Evolutionary conservation across 2,888 invertebrate genomes (phyloP), one percentile per base, ranked within the genome.

Genomic region (Athetis lepigone): DNA sequence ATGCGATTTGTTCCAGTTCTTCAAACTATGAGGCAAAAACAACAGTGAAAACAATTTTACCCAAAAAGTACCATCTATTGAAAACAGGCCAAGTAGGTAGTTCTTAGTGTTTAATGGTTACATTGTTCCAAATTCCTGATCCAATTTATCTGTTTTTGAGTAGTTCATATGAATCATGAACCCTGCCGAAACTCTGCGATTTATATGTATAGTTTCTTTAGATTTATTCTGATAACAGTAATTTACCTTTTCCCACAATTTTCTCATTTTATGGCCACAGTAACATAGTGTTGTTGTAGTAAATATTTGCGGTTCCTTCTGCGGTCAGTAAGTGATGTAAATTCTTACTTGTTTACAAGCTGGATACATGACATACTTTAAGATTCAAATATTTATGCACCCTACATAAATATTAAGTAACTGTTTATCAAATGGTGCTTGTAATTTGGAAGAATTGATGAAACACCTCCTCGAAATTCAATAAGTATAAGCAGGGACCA

Each of bases 271-370:
- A 39, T n/a, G 21, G 13, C 8, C 7, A 47, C 16, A 39, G 37
- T 21, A 39, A 58, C 25, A 40, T 29, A 49, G 18, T 33, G 40
- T 52, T 37, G 45, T 39, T 54, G 29, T 50, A 18, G 9, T 33
- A 50, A 40, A 19, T 55, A 18, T 39, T 51, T 46, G 74, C 23
- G 47, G 72, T 46, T 39, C 18, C 11, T 40, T 46, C 16, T 36
- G 66, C 29, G 68, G 51, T 52, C 39, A 39, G 29, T 16, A 19
- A 37, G 33, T 16, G n/a, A 19, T 40, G 29, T 21, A 46, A 13
- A 7, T 39, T 37, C 21, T 39, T 39, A 40, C 21, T 39, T 40
- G 16, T 29, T 25, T 47, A 29, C 43, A 27, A 39, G 23, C 16
- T 45, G 11, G 18, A 11, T 36, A 18, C 21, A 49, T 1, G 19